Evolutionary conservation across 2,113 vertebrate species (phyloP).

Genomic region (Barbus barbus): DNA sequence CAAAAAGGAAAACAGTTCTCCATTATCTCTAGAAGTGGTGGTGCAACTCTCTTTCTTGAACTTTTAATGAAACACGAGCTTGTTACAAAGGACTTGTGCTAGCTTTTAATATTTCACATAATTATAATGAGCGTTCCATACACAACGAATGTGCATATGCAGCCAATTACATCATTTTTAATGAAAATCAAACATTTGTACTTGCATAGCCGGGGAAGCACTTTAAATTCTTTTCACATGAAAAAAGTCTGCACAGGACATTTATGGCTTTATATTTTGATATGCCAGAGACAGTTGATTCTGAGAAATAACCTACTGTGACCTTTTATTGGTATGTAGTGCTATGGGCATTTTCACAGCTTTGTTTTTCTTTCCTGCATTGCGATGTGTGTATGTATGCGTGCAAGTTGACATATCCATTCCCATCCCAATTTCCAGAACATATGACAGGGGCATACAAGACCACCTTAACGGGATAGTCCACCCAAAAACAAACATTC

Average conservation of each 20-base stretch:
- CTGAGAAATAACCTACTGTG: slow-evolving; percentile 40
- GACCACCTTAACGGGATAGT: background rate
- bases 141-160: background rate
- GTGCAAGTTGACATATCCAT: background rate
- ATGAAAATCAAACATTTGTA: slow-evolving; percentile 4
- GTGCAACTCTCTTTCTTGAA: slow-evolving; percentile 19
- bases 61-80: slow-evolving; percentile 29
- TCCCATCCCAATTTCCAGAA: background rate
- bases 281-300: slow-evolving; percentile 33
- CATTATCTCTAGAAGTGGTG: slow-evolving; percentile 13
- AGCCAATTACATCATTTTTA: slow-evolving; percentile 28
- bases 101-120: slow-evolving; percentile 24
- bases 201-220: background rate
- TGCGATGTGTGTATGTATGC: background rate
- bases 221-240: slow-evolving; percentile 27
- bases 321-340: slow-evolving; percentile 46
- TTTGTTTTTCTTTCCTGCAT: slow-evolving; percentile 23
- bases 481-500: background rate
- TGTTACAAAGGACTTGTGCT: slow-evolving; percentile 6
- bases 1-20: slow-evolving; percentile 13
- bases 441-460: background rate
- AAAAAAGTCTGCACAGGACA: background rate
- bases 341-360: slow-evolving; percentile 20
- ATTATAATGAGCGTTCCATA: slow-evolving; percentile 25
- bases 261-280: slow-evolving; percentile 29